Percentiles rank a stretch among this genome's conserved stretches.
Evolutionary conservation across 2,797 vertebrate species (phyloP).

Genomic region (Anguilla megastoma): DNA sequence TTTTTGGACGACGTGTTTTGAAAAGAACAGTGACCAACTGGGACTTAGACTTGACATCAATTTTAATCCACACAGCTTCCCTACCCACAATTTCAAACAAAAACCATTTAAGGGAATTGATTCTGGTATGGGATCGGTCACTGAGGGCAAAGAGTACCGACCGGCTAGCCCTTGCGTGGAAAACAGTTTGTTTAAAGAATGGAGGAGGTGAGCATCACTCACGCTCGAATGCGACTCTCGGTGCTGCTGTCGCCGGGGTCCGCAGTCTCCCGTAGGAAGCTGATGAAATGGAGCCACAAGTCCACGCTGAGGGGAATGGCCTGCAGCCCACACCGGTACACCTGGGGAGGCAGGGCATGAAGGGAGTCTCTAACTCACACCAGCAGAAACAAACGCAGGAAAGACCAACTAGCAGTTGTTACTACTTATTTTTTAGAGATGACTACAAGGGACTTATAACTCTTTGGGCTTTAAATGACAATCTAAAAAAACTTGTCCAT

Average conservation of each 20-base stretch:
- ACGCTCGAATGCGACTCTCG: conserved; percentile 87
- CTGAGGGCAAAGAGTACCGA: background rate
- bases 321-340: conserved; percentile 94
- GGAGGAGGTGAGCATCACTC: conserved; percentile 57
- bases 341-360: conserved; percentile 67
- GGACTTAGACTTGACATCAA: background rate
- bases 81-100: background rate
- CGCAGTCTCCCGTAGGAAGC: conserved; percentile 92
- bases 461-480: background rate
- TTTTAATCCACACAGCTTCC: background rate
- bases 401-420: background rate
- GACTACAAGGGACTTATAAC: background rate
- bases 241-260: conserved; percentile 85
- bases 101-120: background rate
- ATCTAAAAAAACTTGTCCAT: background rate
- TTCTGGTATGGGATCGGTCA: background rate
- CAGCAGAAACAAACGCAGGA: conserved; percentile 24
- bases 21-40: background rate
- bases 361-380: background rate
- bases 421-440: background rate
- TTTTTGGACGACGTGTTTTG: background rate
- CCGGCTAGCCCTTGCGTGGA: background rate
- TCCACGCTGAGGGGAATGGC: conserved; percentile 98
- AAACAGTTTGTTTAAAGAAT: background rate
- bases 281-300: conserved; percentile 96